phyloP scores from a whole-genome alignment of 2,888 invertebrate genomes.

The Neoaliturus tenellus region DNA sequence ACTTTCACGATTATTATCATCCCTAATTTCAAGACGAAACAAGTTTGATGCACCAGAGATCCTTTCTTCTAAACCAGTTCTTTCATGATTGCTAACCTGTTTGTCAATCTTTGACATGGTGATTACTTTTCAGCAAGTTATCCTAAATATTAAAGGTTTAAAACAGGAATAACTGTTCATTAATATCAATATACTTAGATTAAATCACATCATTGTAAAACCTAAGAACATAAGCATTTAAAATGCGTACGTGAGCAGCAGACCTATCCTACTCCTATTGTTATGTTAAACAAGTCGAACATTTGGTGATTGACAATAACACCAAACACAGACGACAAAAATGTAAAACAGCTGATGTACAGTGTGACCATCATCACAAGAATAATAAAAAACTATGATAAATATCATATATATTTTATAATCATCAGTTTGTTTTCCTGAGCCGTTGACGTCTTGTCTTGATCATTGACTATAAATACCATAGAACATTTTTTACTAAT shows the following conservation, averaged over 20 bases:
- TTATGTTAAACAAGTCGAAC: neutral
- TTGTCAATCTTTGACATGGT: slow-evolving; percentile 1
- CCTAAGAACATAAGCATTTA: neutral
- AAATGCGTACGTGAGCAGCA: slow-evolving; percentile 15
- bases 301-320: neutral
- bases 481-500: no score
- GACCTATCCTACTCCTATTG: neutral
- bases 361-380: no score
- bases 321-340: slow-evolving; percentile 18
- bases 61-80: slow-evolving; percentile 20
- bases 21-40: slow-evolving; percentile 6
- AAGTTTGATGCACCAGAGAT: neutral
- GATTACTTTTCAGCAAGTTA: neutral
- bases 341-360: slow-evolving; percentile 6
- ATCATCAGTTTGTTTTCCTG: no score
- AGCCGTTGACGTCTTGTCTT: no score
- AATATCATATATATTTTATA: no score
- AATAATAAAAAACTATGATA: no score
- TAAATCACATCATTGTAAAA: neutral
- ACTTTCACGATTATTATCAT: neutral
- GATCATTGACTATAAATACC: no score
- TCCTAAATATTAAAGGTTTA: neutral
- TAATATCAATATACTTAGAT: neutral
- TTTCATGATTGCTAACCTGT: slow-evolving; percentile 23
- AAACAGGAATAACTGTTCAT: neutral